phyloP scores from a whole-genome alignment of 2,888 invertebrate genomes.

The Papilio demoleus region DNA sequence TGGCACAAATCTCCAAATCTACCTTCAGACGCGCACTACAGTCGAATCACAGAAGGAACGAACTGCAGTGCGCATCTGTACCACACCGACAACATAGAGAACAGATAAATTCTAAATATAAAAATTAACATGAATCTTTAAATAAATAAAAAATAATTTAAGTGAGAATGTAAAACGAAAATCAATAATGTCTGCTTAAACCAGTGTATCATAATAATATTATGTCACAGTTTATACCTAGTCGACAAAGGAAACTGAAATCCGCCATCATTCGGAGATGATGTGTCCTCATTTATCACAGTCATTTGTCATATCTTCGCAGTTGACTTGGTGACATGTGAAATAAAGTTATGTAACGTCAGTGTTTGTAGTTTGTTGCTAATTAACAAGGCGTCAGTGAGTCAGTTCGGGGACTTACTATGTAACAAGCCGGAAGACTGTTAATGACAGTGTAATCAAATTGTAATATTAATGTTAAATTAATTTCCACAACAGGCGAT shows the following conservation, averaged over 20 bases:
- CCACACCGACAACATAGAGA: not conserved
- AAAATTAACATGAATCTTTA: not conserved
- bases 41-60: too few relatives aligned
- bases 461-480: slow-evolving; percentile 24
- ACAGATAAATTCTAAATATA: not conserved
- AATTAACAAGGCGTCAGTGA: slow-evolving; percentile 35
- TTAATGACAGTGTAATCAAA: slow-evolving; percentile 34
- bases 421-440: slow-evolving; percentile 28
- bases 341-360: slow-evolving; percentile 38
- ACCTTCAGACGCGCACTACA: too few relatives aligned
- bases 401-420: slow-evolving; percentile 16
- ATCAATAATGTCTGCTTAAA: not conserved
- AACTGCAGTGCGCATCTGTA: too few relatives aligned
- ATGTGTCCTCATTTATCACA: slow-evolving; percentile 35
- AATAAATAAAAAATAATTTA: not conserved
- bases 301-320: slow-evolving; percentile 36
- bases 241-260: slow-evolving; percentile 26
- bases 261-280: slow-evolving; percentile 24
- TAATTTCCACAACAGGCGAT: slow-evolving; percentile 16
- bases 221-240: not conserved
- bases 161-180: not conserved
- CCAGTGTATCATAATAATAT: slow-evolving; percentile 13
- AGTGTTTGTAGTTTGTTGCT: slow-evolving; percentile 31
- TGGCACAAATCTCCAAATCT: too few relatives aligned
- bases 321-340: slow-evolving; percentile 37